A percentile compares a stretch with the other conserved stretches of the same genome.
phyloP scores from a whole-genome alignment of 2,888 invertebrate species.

The Ectemnius cavifrons region DNA sequence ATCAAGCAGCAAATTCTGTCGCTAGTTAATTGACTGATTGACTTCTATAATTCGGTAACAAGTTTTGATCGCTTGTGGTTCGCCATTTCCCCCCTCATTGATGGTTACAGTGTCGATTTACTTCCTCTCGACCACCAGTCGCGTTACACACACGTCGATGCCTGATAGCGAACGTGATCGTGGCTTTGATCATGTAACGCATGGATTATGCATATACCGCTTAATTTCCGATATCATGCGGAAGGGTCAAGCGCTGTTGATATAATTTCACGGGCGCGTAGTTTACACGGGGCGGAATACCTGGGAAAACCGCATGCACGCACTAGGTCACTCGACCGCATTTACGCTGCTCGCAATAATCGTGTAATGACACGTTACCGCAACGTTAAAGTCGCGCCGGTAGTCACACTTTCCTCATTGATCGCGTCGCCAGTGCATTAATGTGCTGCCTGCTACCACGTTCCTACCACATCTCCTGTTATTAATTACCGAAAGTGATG shows the following conservation, averaged over 20 bases:
- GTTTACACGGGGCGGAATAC: slow-evolving; percentile 28
- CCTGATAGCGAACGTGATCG: too few species aligned
- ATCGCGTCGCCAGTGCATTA: too few species aligned
- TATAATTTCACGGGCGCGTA: slow-evolving; percentile 51
- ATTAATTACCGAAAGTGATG: slow-evolving; percentile 34
- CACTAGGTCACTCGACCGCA: slow-evolving; percentile 30
- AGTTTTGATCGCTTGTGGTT: too few species aligned
- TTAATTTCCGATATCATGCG: slow-evolving; percentile 19
- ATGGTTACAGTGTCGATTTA: too few species aligned
- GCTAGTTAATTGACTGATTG: too few species aligned
- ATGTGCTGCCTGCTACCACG: slow-evolving; percentile 19
- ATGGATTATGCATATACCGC: slow-evolving; percentile 14
- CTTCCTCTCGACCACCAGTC: too few species aligned
- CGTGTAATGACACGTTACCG: slow-evolving; percentile 52
- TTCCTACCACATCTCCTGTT: slow-evolving; percentile 22
- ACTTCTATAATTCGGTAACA: too few species aligned
- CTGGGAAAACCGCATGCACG: slow-evolving; percentile 6
- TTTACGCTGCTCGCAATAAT: slow-evolving; percentile 46
- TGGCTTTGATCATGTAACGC: not conserved
- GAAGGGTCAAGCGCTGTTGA: slow-evolving; percentile 40
- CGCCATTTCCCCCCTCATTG: too few species aligned
- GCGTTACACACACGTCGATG: too few species aligned
- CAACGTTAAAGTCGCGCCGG: slow-evolving; percentile 40
- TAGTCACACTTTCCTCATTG: slow-evolving; percentile 35
- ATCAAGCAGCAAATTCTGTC: too few species aligned